These are phyloP conservation scores for Alviniconcha marisindica DNA, from an alignment of 1,140 invertebrate species.

Conservation along the genomic window DNA sequence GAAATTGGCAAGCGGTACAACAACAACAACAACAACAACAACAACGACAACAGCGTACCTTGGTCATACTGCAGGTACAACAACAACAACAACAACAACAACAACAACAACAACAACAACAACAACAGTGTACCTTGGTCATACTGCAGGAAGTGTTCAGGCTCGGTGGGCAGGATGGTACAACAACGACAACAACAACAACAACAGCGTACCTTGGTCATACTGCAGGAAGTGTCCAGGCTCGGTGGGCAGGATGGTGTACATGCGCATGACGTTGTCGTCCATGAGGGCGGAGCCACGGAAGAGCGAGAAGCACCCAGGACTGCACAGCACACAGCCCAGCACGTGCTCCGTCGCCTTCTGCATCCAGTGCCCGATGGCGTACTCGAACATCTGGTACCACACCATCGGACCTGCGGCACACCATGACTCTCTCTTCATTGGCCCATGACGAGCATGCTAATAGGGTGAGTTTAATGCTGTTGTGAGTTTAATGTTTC, in stretches of 20 bases:
- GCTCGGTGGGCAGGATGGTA: constrained; percentile 79
- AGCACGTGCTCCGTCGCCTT: constrained; percentile 82
- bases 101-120: no score
- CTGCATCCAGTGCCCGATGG: constrained; percentile 74
- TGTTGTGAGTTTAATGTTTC: no score
- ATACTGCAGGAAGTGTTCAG: constrained; percentile 81
- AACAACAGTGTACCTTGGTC: constrained; percentile 78
- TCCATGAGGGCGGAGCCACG: constrained; percentile 81
- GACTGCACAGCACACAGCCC: constrained; percentile 82
- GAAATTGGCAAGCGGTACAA: no score
- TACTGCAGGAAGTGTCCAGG: constrained; percentile 81
- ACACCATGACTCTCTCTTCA: no score
- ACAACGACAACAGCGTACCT: no score
- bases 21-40: no score
- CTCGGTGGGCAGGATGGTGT: constrained; percentile 79
- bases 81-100: no score
- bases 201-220: constrained; percentile 78
- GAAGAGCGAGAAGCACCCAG: constrained; percentile 80
- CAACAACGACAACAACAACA: no score
- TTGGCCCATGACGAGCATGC: no score
- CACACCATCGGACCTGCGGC: constrained; percentile 80
- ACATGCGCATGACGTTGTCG: constrained; percentile 81
- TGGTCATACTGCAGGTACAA: no score
- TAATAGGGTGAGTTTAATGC: no score
- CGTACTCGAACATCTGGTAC: constrained; percentile 84